phyloP scores from a whole-genome alignment of 2,888 invertebrate genomes.

The Troilus luridus region DNA sequence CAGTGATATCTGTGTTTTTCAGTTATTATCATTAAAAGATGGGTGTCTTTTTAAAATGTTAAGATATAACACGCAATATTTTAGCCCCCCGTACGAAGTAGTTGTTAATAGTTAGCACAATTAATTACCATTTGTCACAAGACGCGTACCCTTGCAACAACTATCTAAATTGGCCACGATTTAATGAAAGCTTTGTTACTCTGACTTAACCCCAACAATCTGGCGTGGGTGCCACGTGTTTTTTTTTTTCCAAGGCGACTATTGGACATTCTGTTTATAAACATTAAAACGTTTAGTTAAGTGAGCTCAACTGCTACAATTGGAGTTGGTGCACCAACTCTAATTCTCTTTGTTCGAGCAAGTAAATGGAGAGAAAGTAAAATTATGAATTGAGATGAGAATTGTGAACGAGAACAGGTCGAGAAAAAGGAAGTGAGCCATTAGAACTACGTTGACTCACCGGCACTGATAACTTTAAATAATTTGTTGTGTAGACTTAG shows the following conservation, averaged over 20 bases:
- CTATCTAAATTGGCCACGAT: slow-evolving; percentile 17
- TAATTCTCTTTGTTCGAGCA: slow-evolving; percentile 32
- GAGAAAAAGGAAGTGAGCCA: slow-evolving; percentile 21
- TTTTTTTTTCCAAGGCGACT: background rate
- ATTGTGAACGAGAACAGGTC: slow-evolving; percentile 21
- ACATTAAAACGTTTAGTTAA: slow-evolving; percentile 47
- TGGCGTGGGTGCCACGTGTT: slow-evolving; percentile 17
- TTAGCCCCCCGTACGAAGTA: background rate
- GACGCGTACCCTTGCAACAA: background rate
- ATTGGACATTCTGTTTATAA: slow-evolving; percentile 18
- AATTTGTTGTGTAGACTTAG: background rate
- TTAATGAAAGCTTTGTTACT: slow-evolving; percentile 15
- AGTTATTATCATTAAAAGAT: no score
- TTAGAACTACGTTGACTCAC: slow-evolving; percentile 17
- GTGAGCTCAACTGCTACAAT: slow-evolving; percentile 42
- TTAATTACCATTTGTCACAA: background rate
- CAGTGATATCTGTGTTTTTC: no score
- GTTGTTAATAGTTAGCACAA: background rate
- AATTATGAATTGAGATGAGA: slow-evolving; percentile 35
- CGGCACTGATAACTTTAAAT: slow-evolving; percentile 4
- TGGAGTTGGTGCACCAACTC: slow-evolving; percentile 31
- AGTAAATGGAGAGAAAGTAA: slow-evolving; percentile 29
- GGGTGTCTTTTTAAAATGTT: no score
- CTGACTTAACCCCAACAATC: slow-evolving; percentile 13
- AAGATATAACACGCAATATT: background rate